A percentile compares a stretch with the other conserved stretches of the same genome.
These are phyloP conservation scores for Hyaena hyaena DNA, from an alignment of 2,113 vertebrate species.

Conservation along the genomic window DNA sequence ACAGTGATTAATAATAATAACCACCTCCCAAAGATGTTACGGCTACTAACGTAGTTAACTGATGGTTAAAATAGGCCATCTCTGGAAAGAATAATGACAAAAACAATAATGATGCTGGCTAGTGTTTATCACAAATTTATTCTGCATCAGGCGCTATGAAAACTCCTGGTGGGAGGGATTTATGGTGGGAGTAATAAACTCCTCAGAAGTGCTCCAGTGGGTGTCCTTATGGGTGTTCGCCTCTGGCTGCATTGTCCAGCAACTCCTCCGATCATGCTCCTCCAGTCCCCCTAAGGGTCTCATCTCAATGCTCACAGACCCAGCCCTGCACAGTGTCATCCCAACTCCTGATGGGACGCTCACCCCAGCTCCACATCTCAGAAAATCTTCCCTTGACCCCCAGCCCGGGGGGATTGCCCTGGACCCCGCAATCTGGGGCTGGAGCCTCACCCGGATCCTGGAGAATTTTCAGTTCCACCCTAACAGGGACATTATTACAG, in stretches of 20 bases:
- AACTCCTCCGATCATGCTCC: not conserved
- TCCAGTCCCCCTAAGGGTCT: too few relatives aligned
- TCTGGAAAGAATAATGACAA: not conserved
- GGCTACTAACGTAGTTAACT: not conserved
- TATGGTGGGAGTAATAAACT: not conserved
- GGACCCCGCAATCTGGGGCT: not conserved
- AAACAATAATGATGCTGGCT: not conserved
- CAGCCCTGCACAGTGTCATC: not conserved
- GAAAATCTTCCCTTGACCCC: not conserved
- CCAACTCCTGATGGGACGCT: not conserved
- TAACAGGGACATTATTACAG: not conserved
- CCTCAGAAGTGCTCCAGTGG: not conserved
- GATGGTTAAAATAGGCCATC: not conserved
- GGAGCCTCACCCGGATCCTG: not conserved
- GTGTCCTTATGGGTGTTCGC: not conserved
- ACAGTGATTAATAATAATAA: not conserved
- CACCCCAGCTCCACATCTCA: not conserved
- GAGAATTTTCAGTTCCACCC: conserved; percentile 6
- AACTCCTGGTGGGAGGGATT: not conserved
- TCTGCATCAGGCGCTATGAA: not conserved
- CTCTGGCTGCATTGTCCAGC: not conserved
- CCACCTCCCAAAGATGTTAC: not conserved
- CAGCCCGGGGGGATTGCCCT: not conserved
- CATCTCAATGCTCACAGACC: not conserved
- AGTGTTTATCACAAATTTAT: not conserved